Conservation (phyloP, 2,888 invertebrate species). For the Phalangium opilio region DNA sequence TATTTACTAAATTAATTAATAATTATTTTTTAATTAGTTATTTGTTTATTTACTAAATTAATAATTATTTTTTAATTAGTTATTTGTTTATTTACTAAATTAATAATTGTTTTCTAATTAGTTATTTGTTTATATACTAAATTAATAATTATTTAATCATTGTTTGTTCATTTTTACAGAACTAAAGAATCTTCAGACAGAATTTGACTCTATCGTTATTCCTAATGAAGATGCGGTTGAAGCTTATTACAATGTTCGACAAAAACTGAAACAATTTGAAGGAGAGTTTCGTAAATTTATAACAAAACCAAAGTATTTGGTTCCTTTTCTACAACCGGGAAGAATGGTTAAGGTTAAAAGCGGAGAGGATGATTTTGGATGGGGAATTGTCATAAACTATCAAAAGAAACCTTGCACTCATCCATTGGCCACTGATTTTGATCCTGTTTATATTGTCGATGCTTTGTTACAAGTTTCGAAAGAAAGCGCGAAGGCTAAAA, state of each 20-base stretch:
- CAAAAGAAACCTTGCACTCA: slow-evolving; percentile 43
- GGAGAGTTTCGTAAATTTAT: slow-evolving; percentile 60
- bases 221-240: slow-evolving; percentile 57
- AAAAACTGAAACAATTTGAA: slow-evolving; percentile 58
- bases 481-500: slow-evolving; percentile 39
- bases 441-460: slow-evolving; percentile 58
- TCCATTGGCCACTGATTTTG: slow-evolving; percentile 34
- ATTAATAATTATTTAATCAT: neutral
- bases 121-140: no score
- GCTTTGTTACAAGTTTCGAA: slow-evolving; percentile 64
- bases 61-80: no score
- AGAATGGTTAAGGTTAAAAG: slow-evolving; percentile 74
- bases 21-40: slow-evolving; percentile 1
- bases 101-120: no score
- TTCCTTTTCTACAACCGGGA: slow-evolving; percentile 90
- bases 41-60: no score
- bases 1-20: slow-evolving; percentile 3
- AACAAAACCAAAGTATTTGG: slow-evolving; percentile 68
- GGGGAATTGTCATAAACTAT: slow-evolving; percentile 91
- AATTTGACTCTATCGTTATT: slow-evolving; percentile 47
- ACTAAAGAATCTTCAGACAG: slow-evolving; percentile 47
- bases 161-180: slow-evolving; percentile 39
- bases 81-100: no score
- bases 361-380: slow-evolving; percentile 74
- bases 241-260: slow-evolving; percentile 67